Evolutionary conservation across 2,888 invertebrate genomes (phyloP).

Genomic region (Oegoconia quadripuncta): DNA sequence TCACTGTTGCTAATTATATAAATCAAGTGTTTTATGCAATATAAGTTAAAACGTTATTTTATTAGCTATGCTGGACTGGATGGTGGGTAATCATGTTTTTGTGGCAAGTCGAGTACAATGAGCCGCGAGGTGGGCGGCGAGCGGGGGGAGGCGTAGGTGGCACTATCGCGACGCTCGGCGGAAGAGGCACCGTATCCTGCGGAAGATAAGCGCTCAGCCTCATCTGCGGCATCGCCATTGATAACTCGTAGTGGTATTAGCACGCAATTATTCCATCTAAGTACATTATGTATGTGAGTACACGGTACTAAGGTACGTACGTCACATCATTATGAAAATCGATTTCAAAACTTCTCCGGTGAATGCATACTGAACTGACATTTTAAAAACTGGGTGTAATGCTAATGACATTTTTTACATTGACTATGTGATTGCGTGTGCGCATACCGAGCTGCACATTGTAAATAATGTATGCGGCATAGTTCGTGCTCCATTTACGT

Average conservation of each 20-base stretch:
- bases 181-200: constrained; percentile 46
- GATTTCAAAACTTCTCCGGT: constrained; percentile 31
- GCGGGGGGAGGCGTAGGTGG: constrained; percentile 36
- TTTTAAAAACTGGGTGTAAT: constrained; percentile 29
- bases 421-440: constrained; percentile 57
- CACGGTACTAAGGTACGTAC: not conserved
- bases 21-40: no score
- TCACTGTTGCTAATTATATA: no score
- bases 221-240: constrained; percentile 36
- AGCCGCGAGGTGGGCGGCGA: constrained; percentile 5
- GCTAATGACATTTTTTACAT: constrained; percentile 63
- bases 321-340: constrained; percentile 27
- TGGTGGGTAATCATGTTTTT: no score
- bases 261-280: constrained; percentile 10
- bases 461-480: constrained; percentile 60
- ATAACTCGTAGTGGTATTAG: no score
- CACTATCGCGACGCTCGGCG: constrained; percentile 36
- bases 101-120: no score
- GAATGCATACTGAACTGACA: constrained; percentile 5
- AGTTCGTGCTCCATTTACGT: constrained; percentile 71
- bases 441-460: constrained; percentile 52
- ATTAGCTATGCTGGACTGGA: no score
- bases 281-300: not conserved
- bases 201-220: constrained; percentile 52
- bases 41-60: no score